Evolutionary conservation across 2,113 vertebrate genomes (phyloP), one percentile per base, ranked within the genome.

Genomic region (Camelus dromedarius): DNA sequence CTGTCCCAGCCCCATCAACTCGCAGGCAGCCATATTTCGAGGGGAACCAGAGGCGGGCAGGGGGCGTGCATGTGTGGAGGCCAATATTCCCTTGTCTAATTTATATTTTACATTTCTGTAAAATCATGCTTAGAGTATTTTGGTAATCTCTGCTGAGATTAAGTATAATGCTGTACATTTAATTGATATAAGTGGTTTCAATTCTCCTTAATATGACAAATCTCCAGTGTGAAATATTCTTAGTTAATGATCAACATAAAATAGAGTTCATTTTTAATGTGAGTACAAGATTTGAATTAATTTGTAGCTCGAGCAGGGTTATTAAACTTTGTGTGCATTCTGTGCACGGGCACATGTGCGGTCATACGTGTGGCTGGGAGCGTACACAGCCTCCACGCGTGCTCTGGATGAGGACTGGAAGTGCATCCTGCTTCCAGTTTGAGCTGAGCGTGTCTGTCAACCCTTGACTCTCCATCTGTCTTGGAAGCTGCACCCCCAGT

Each of bases 191-290:
- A 99, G 98, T 99, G 98, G 98, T 99, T 99, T 98, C 99, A 99
- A 98, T 99, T 99, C 98, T 98, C 98, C 98, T 99, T 99, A 99
- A 99, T 99, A 99, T 99, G 99, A 99, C 98, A 99, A 98, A 99
- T 99, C 99, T 99, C 99, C 97, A 98, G 98, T 98, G 99, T 99
- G 98, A 99, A 99, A 99, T 99, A 99, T 99, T 99, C 98, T 98
- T 98, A 98, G 98, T 99, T 99, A 99, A 99, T 99, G 99, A 99
- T 99, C 99, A 99, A 99, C 99, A 99, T 99, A 99, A 99, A 99
- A 99, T 98, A 99, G 98, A 99, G 98, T 99, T 99, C 99, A 98
- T 99, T 99, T 99, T 99, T 99, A 99, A 99, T 99, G 98, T 98
- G 98, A 99, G 98, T 98, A 99, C 98, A 99, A 99, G 98, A 98